Evolutionary conservation across 2,113 vertebrate genomes (phyloP), one percentile per base, ranked within the genome.

Genomic region (Fulmarus glacialis): DNA sequence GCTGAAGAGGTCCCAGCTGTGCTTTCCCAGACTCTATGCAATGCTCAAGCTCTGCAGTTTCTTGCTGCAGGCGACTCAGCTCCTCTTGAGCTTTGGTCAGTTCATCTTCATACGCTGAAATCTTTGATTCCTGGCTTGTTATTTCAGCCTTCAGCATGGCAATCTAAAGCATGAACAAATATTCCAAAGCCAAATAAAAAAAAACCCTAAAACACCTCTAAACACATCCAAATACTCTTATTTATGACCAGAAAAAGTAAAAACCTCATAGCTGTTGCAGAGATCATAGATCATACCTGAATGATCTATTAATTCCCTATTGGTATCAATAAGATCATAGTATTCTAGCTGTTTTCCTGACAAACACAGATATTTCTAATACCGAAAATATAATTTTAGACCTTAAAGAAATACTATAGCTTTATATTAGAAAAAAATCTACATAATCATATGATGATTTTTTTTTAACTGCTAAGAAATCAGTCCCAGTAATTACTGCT

Each of bases 71-170:
- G 93, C 97, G 98, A 58, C 98, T 99, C 74, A 99, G 98, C 93
- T 99, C 99, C 95, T 99, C 99, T 71, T 99, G 97, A 38, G 99
- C 99, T 97, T 98, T 99, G 42, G 97, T 98, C 92, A 99, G 98
- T 89, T 99, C 99, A 97, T 99, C 99, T 87, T 99, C 99, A 22
- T 98, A 99, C 1, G 98, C 98, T 45, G 98, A 99, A 78, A 99
- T 99, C 97, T 98, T 99, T 32, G 99, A 98, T 90, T 99, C 99
- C 97, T 99, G 99, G 89, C 98, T 99, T 30, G 98, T 98, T 78
- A 99, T 99, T 98, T 99, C 99, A 17, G 96, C 97, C 96, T 99
- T 99, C 94, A 99, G 97, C 26, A 99, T 98, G 26, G 99, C 98
- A 97, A 99, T 99, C 99, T 99, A 80, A 60, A 95, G 72, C 64